Percentiles rank a stretch among this genome's conserved stretches.
Evolutionary conservation across 2,888 invertebrate species (phyloP).

Genomic region (Teleiodes luculella): DNA sequence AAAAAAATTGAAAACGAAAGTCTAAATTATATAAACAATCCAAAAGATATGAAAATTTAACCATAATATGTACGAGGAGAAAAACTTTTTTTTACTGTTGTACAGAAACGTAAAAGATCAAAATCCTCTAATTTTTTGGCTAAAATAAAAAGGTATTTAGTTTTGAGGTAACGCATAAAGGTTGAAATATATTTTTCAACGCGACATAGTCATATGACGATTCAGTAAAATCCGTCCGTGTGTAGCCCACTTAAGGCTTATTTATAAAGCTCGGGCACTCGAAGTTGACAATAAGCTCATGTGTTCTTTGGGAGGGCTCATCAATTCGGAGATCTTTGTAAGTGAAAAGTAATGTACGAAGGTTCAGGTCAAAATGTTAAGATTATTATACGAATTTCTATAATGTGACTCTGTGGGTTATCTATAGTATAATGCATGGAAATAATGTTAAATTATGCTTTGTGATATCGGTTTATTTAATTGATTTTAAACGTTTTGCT

Average conservation of each 20-base stretch:
- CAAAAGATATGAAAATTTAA: no score
- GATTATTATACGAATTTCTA: not conserved
- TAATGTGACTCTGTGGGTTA: not conserved
- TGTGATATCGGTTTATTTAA: not conserved
- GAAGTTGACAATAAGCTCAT: constrained; percentile 20
- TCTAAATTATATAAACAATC: no score
- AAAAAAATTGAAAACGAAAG: no score
- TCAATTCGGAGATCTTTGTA: constrained; percentile 19
- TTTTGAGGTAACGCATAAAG: not conserved
- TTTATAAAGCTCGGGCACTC: constrained; percentile 17
- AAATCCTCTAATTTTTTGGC: no score
- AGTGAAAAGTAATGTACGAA: constrained; percentile 19
- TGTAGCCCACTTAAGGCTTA: constrained; percentile 12
- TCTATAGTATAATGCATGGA: not conserved
- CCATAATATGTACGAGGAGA: no score
- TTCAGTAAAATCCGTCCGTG: constrained; percentile 1
- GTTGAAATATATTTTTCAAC: no score
- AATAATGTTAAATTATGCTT: no score
- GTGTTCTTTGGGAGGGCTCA: constrained; percentile 21
- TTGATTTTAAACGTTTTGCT: no score
- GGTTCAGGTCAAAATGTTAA: constrained; percentile 7
- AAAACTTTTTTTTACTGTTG: no score
- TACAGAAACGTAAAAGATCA: no score
- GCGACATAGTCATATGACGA: no score
- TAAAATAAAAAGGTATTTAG: no score